These are phyloP conservation scores for Fopius arisanus DNA, from an alignment of 1,140 invertebrate genomes.

Conservation along the genomic window DNA sequence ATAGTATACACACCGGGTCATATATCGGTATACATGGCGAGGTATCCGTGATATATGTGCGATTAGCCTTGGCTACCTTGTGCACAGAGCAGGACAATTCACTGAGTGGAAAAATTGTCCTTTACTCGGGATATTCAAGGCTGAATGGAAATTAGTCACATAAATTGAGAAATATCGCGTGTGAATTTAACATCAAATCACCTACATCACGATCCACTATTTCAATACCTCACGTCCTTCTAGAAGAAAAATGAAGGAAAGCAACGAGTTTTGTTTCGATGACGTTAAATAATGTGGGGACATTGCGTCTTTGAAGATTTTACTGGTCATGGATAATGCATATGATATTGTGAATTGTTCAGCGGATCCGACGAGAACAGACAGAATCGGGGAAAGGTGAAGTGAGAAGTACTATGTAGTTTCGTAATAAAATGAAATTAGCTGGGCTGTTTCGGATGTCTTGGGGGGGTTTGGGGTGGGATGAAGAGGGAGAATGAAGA, in stretches of 20 bases:
- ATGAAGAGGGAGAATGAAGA: neutral
- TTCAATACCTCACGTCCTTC: too few relatives aligned
- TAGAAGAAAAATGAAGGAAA: too few relatives aligned
- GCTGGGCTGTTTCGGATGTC: constrained; percentile 40
- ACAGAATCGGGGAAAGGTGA: neutral
- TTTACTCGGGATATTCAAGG: too few relatives aligned
- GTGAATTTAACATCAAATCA: too few relatives aligned
- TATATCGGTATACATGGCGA: constrained; percentile 9
- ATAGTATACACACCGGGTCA: constrained; percentile 32
- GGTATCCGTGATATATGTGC: neutral
- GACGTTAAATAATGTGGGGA: too few relatives aligned
- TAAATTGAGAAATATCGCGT: too few relatives aligned
- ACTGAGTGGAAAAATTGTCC: neutral
- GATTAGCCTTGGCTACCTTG: neutral
- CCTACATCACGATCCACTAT: too few relatives aligned
- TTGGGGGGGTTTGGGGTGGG: constrained; percentile 18
- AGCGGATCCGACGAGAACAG: neutral
- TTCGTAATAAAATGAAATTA: constrained; percentile 55
- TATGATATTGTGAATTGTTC: neutral
- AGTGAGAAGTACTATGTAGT: constrained; percentile 21
- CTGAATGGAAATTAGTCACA: neutral
- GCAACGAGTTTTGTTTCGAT: too few relatives aligned
- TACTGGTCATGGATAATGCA: too few relatives aligned
- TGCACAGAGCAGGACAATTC: neutral
- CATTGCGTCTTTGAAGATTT: too few relatives aligned